Percentiles rank a stretch among this genome's conserved stretches.
Conservation (phyloP, 2,888 invertebrate species). For the Temnothorax ravouxi region DNA sequence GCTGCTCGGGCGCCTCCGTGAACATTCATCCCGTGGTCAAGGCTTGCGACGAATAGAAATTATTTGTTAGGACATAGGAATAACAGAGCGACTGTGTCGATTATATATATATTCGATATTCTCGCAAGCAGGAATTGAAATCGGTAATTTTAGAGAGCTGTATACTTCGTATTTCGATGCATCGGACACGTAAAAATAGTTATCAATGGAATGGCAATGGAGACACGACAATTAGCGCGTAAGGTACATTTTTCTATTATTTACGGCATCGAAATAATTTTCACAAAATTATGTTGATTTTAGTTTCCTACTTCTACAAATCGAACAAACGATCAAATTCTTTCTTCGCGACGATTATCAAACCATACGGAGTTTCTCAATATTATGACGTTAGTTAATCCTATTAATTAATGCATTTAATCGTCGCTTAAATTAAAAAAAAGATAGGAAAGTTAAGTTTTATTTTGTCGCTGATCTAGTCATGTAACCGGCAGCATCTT, state of each 20-base stretch:
- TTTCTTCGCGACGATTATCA: background rate
- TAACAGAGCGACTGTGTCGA: background rate
- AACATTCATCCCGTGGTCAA: constrained; percentile 89
- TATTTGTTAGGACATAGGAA: background rate
- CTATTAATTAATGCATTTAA: background rate
- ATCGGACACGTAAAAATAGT: background rate
- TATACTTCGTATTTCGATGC: constrained; percentile 26
- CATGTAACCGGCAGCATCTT: constrained; percentile 33
- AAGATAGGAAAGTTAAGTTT: constrained; percentile 2
- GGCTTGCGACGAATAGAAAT: constrained; percentile 83
- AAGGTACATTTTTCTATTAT: constrained; percentile 26
- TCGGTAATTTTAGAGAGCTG: background rate
- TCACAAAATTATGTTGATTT: constrained; percentile 7
- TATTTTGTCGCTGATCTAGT: constrained; percentile 52
- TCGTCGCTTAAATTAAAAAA: background rate
- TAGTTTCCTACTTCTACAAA: background rate
- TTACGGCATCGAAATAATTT: constrained; percentile 13
- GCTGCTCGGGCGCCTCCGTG: constrained; percentile 89
- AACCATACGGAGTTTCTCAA: background rate
- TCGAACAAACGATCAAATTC: background rate
- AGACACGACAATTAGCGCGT: constrained; percentile 23
- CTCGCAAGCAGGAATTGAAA: background rate
- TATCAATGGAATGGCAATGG: background rate
- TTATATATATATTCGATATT: background rate
- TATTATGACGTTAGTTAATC: background rate